These are phyloP conservation scores for Coptodon bakossiorum DNA, from an alignment of 2,113 vertebrate species.

Conservation along the genomic window DNA sequence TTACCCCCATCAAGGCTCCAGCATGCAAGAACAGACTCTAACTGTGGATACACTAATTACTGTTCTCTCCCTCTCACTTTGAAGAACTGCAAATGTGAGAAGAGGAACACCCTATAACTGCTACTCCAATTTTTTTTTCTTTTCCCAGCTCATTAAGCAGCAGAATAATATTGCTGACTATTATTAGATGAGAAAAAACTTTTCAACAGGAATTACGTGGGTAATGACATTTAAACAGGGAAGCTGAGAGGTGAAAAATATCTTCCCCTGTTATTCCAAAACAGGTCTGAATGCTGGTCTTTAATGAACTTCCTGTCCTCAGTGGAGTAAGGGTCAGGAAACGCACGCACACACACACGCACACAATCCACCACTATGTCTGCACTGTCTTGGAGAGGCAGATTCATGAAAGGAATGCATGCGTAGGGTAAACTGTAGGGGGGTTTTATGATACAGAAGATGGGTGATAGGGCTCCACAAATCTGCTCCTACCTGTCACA, in stretches of 20 bases:
- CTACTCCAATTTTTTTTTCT: neutral
- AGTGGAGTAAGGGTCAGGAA: conserved; percentile 1
- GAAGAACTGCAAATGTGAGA: neutral
- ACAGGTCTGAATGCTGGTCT: neutral
- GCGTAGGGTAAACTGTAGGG: neutral
- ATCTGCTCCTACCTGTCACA: neutral
- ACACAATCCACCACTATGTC: neutral
- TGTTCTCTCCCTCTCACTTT: neutral
- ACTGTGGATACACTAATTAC: neutral
- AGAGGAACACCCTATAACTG: neutral
- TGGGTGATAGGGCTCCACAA: neutral
- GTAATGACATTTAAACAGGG: neutral
- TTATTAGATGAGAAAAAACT: neutral
- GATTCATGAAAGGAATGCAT: neutral
- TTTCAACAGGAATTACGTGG: neutral
- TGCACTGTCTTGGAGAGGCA: neutral
- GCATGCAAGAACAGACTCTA: neutral
- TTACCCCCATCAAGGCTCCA: neutral
- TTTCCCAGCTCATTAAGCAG: neutral
- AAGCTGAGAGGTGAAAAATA: neutral
- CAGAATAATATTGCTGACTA: neutral
- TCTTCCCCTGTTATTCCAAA: neutral
- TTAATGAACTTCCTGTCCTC: neutral
- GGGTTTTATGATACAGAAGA: neutral
- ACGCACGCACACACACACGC: neutral